Conservation (phyloP, 2,113 vertebrate genomes). For the Sorex fumeus region DNA sequence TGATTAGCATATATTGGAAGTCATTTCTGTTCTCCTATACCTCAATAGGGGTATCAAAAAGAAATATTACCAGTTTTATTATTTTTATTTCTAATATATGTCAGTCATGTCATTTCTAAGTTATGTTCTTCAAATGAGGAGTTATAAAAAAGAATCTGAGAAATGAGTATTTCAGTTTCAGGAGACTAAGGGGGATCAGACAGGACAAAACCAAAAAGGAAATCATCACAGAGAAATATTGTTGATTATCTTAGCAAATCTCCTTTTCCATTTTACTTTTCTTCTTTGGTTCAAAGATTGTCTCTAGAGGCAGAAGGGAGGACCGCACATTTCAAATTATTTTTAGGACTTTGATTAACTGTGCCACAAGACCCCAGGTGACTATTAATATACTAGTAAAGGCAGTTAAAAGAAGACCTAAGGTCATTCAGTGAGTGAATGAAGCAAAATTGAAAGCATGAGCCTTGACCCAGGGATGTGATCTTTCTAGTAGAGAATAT, state of each 20-base stretch:
- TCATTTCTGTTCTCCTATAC: conserved; percentile 49
- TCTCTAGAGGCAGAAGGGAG: conserved; percentile 72
- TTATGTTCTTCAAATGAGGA: conserved; percentile 68
- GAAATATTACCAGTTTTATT: conserved; percentile 54
- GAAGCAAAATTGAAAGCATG: conserved; percentile 82
- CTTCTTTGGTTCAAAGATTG: conserved; percentile 78
- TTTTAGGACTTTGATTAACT: conserved; percentile 85
- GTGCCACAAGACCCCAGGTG: conserved; percentile 81
- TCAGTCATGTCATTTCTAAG: conserved; percentile 66
- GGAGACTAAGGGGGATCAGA: conserved; percentile 65
- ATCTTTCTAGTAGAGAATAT: conserved; percentile 78
- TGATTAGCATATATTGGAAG: conserved; percentile 30
- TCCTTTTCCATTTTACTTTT: conserved; percentile 79
- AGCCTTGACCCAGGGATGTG: conserved; percentile 80
- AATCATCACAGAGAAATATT: conserved; percentile 78
- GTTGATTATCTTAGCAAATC: conserved; percentile 80
- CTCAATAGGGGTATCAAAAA: conserved; percentile 52
- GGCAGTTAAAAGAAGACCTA: conserved; percentile 84
- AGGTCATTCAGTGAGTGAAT: conserved; percentile 83
- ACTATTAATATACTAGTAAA: conserved; percentile 85
- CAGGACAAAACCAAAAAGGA: conserved; percentile 58
- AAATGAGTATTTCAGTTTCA: conserved; percentile 76
- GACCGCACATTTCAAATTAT: conserved; percentile 79
- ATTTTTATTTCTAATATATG: conserved; percentile 73
- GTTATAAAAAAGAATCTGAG: conserved; percentile 68